Evolutionary conservation across 2,113 vertebrate species (phyloP), one percentile per base, ranked within the genome.

Genomic region (Pteruthius melanotis): DNA sequence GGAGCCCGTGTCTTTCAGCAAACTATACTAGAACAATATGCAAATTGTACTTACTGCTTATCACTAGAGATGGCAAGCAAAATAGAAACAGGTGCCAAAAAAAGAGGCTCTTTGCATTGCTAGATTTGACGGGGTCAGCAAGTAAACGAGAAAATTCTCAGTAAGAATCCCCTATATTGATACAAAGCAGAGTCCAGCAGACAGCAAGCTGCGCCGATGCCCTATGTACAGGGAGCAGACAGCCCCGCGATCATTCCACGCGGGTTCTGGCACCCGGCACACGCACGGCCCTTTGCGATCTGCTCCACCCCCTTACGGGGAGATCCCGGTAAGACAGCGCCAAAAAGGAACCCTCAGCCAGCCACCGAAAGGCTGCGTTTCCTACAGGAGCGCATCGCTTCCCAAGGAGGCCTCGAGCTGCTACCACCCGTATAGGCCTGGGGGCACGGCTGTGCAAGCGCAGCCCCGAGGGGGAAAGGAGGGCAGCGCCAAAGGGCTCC

Each of bases 381-480:
- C 10, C 10, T 3, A 0, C 16, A 1, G 69, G 26, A 42, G 23
- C 8, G 6, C 42, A 6, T 21, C 15, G 2, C 44, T 49, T 35
- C 84, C 57, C 15, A 20, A 5, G 21, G 5, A 20, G 49, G 60
- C 49, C 66, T 6, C 3, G 1, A 14, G 4, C 28, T 3, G 28
- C n/a, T 11, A 0, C 14, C 13, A 9, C 31, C 27, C 1, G 11
- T 0, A 2, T 0, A n/a, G 49, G n/a, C 49, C 66, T 22, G 1
- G 37, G 9, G 15, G 16, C 23, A 10, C 1, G 6, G 20, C 63
- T 1, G 14, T 0, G 22, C 7, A 5, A 11, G 2, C 16, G 4
- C 22, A 8, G 42, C n/a, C 37, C 23, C 26, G 13, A 6, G 7
- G 4, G 3, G 1, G 2, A 2, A 5, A 6, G 33, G 6, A 1